Percentiles rank a stretch among this genome's conserved stretches.
Evolutionary conservation across 2,888 invertebrate genomes (phyloP).

Genomic region (Cephus nigrinus): DNA sequence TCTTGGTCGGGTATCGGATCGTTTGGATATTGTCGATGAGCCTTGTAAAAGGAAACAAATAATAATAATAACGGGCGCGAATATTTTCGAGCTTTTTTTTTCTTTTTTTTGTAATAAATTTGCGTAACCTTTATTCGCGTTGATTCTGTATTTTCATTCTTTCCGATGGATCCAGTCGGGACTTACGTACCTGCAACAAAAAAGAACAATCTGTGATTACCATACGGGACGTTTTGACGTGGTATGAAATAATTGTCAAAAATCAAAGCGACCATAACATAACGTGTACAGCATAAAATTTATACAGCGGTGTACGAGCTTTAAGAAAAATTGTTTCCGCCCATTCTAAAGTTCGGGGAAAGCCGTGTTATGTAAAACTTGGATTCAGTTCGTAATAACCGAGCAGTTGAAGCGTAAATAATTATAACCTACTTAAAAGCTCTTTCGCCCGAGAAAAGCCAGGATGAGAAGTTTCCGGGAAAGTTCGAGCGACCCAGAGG

Average conservation of each 20-base stretch:
- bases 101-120: not conserved
- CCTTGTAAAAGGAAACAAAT: not conserved
- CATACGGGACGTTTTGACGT: not conserved
- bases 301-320: not conserved
- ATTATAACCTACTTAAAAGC: constrained; percentile 46
- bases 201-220: constrained; percentile 22
- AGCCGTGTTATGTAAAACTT: constrained; percentile 35
- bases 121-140: not conserved
- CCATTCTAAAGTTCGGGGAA: not conserved
- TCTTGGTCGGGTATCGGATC: not conserved
- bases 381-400: constrained; percentile 42
- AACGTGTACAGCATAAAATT: not conserved
- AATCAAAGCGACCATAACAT: not conserved
- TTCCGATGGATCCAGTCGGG: not conserved
- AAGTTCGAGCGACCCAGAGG: constrained; percentile 21
- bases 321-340: not conserved
- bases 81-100: not conserved
- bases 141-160: not conserved
- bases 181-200: constrained; percentile 58
- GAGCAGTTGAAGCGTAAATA: constrained; percentile 47
- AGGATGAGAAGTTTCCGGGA: constrained; percentile 21
- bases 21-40: not conserved
- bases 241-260: not conserved
- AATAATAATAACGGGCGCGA: not conserved
- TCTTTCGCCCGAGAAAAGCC: constrained; percentile 6